Conservation (phyloP, 2,888 invertebrate species). For the Marasmarcha lunaedactyla region DNA sequence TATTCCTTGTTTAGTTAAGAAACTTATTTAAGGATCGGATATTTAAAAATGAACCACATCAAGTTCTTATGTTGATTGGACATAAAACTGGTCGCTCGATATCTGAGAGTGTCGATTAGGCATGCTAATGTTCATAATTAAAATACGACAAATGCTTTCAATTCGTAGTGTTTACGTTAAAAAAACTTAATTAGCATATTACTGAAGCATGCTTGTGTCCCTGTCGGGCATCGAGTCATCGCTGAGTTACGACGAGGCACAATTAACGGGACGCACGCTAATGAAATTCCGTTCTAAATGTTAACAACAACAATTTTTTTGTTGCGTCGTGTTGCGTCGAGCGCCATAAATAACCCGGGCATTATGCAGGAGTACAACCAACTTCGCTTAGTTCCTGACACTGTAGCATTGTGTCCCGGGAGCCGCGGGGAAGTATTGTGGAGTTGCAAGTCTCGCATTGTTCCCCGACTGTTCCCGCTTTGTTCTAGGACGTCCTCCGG, state of each 20-base stretch:
- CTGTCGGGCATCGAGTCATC: slow-evolving; percentile 32
- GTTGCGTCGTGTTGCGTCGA: slow-evolving; percentile 6
- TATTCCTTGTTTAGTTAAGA: background rate
- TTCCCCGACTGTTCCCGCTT: slow-evolving; percentile 36
- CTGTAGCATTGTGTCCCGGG: slow-evolving; percentile 17
- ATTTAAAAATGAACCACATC: no score
- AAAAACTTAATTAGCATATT: slow-evolving; percentile 30
- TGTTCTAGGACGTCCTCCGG: slow-evolving; percentile 23
- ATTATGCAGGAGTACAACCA: slow-evolving; percentile 25
- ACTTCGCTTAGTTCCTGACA: slow-evolving; percentile 17
- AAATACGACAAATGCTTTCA: background rate
- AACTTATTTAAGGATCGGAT: no score
- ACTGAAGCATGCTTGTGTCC: slow-evolving; percentile 24
- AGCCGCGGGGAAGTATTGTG: slow-evolving; percentile 26
- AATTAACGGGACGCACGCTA: slow-evolving; percentile 24
- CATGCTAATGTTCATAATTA: no score
- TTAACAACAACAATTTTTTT: slow-evolving; percentile 16
- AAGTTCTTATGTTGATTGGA: no score
- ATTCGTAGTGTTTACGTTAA: slow-evolving; percentile 16
- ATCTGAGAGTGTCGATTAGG: no score
- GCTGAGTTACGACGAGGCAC: slow-evolving; percentile 23
- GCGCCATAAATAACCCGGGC: slow-evolving; percentile 32
- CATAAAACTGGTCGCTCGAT: no score
- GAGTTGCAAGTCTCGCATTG: slow-evolving; percentile 22
- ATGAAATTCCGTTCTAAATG: slow-evolving; percentile 26